Evolutionary conservation across 2,888 invertebrate genomes (phyloP).

Genomic region (Drosophila peninsularis): DNA sequence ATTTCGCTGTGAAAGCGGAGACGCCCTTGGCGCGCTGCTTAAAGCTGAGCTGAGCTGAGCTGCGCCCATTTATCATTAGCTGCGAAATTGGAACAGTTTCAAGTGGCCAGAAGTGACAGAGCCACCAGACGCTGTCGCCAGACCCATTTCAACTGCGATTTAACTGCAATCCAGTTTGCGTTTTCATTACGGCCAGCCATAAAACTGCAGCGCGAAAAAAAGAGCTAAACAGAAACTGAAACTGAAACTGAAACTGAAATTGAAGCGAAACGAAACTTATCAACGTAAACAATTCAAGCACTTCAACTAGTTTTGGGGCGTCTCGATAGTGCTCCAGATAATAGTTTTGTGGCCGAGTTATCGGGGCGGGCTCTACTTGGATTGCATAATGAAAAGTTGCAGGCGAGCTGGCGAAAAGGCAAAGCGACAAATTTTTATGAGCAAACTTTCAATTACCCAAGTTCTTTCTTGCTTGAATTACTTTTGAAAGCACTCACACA

Average conservation of each 20-base stretch:
- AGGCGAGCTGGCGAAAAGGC: slow-evolving; percentile 32
- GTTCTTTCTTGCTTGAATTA: slow-evolving; percentile 78
- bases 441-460: slow-evolving; percentile 79
- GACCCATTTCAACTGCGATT: slow-evolving; percentile 70
- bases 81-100: slow-evolving; percentile 55
- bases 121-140: slow-evolving; percentile 11
- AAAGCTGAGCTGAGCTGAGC: slow-evolving; percentile 25
- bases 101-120: slow-evolving; percentile 39
- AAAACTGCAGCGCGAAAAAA: slow-evolving; percentile 37
- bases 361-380: slow-evolving; percentile 9
- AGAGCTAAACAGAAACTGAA: neutral
- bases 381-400: slow-evolving; percentile 60
- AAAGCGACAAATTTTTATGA: slow-evolving; percentile 78
- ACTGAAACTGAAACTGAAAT: slow-evolving; percentile 2
- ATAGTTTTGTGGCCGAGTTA: slow-evolving; percentile 17
- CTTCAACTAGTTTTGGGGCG: slow-evolving; percentile 75
- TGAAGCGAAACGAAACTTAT: slow-evolving; percentile 55
- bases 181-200: slow-evolving; percentile 68
- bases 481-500: slow-evolving; percentile 66
- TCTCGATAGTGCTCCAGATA: slow-evolving; percentile 74
- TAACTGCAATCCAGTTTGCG: slow-evolving; percentile 72
- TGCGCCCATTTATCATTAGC: slow-evolving; percentile 53
- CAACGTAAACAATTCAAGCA: slow-evolving; percentile 77
- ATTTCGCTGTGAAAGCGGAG: slow-evolving; percentile 50
- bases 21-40: slow-evolving; percentile 11